Evolutionary conservation across 1,140 invertebrate species (phyloP).

Genomic region (Diploscapter pachys): DNA sequence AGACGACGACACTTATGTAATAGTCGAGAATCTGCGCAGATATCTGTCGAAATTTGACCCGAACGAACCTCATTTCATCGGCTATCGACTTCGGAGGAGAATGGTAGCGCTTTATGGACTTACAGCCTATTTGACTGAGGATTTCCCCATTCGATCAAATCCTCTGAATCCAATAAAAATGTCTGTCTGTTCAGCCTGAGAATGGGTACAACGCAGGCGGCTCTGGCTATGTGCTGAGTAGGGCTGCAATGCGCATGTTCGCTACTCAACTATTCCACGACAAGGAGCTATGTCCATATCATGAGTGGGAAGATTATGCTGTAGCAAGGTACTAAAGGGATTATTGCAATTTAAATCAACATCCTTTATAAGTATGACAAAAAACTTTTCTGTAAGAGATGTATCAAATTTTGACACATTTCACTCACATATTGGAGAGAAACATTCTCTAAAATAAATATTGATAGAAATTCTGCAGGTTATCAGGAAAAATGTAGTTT

Average conservation of each 20-base stretch:
- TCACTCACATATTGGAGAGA: too few relatives aligned
- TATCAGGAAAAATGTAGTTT: neutral
- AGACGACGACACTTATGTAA: constrained; percentile 32
- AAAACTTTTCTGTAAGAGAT: too few relatives aligned
- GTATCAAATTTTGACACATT: too few relatives aligned
- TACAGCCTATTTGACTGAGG: neutral
- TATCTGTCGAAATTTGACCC: constrained; percentile 24
- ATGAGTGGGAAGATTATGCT: constrained; percentile 34
- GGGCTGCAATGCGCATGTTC: constrained; percentile 25
- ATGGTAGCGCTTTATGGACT: constrained; percentile 15
- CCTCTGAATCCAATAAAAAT: too few relatives aligned
- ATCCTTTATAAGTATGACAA: too few relatives aligned
- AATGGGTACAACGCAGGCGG: constrained; percentile 30
- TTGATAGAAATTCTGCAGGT: neutral
- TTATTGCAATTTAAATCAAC: too few relatives aligned
- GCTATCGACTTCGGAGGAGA: constrained; percentile 24
- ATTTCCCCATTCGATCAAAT: too few relatives aligned
- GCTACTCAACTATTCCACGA: constrained; percentile 23
- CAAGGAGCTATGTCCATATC: constrained; percentile 20
- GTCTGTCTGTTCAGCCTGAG: constrained; percentile 2
- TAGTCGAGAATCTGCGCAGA: constrained; percentile 27
- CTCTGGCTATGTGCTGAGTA: constrained; percentile 30
- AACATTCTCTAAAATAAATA: neutral
- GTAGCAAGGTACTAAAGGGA: neutral
- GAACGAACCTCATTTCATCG: constrained; percentile 24